phyloP scores from a whole-genome alignment of 2,113 vertebrate genomes.

The Oxyura jamaicensis region DNA sequence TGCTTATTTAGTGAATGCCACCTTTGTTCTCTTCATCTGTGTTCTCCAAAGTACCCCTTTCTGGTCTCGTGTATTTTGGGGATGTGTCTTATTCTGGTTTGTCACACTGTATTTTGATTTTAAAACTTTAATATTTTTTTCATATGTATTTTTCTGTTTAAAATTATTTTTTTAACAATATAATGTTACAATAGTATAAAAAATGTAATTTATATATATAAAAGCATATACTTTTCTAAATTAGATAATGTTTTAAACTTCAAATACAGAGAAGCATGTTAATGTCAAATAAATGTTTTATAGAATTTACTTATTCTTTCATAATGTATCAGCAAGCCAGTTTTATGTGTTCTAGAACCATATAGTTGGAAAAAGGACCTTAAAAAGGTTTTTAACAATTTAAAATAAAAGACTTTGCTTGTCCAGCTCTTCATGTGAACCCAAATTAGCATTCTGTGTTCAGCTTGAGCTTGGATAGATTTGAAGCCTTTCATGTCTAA shows the following conservation, averaged over 20 bases:
- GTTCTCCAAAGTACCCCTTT: not conserved
- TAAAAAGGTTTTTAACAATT: conserved; percentile 50
- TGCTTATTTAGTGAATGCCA: not conserved
- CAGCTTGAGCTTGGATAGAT: conserved; percentile 49
- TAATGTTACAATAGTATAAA: not conserved
- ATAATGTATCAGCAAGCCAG: not conserved
- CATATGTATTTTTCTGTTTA: not conserved
- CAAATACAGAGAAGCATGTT: not conserved
- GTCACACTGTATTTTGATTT: not conserved
- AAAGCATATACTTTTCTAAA: not conserved
- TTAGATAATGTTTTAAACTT: not conserved
- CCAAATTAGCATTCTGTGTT: conserved; percentile 66
- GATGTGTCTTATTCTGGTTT: not conserved
- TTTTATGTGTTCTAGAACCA: conserved; percentile 1
- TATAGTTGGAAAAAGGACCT: conserved; percentile 7
- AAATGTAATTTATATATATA: not conserved
- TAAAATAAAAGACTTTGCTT: conserved; percentile 62
- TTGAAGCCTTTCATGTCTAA: conserved; percentile 69
- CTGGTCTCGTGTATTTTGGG: not conserved
- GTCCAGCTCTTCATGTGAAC: conserved; percentile 25
- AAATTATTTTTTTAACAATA: not conserved
- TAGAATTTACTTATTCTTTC: not conserved
- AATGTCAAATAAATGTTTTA: not conserved
- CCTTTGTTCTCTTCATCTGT: not conserved
- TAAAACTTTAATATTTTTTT: not conserved